Percentiles rank a stretch among this genome's conserved stretches.
phyloP scores from a whole-genome alignment of 2,888 invertebrate species.

The Ellobium chinense region DNA sequence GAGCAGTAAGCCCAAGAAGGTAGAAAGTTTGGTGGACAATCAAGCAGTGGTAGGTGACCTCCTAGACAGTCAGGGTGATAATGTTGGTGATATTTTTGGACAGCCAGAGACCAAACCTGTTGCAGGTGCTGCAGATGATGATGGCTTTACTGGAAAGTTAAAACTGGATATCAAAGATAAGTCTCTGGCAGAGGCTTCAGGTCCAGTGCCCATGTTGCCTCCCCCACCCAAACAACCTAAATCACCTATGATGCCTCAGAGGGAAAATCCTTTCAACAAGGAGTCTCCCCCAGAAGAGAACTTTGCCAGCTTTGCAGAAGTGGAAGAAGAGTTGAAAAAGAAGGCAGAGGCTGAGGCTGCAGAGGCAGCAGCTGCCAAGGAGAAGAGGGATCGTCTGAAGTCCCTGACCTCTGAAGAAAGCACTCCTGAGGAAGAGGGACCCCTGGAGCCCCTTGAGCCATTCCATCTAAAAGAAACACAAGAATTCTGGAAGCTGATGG shows the following conservation, averaged over 20 bases:
- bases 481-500: conserved; percentile 97
- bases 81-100: neutral
- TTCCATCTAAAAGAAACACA: conserved; percentile 87
- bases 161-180: conserved; percentile 61
- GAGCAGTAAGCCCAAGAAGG: conserved; percentile 28
- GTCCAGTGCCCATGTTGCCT: conserved; percentile 62
- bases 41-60: neutral
- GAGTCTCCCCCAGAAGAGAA: conserved; percentile 76
- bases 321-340: conserved; percentile 58
- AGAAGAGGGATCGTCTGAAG: conserved; percentile 47
- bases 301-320: conserved; percentile 75
- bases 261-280: conserved; percentile 79
- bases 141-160: conserved; percentile 10
- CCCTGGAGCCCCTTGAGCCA: conserved; percentile 84
- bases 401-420: conserved; percentile 68
- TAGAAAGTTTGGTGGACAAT: neutral
- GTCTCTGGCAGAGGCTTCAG: conserved; percentile 39
- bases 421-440: conserved; percentile 66
- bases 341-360: conserved; percentile 44
- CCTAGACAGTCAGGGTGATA: neutral
- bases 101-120: conserved; percentile 47
- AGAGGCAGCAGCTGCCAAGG: conserved; percentile 48
- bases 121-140: conserved; percentile 51
- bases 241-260: conserved; percentile 67
- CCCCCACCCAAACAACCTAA: conserved; percentile 70